These are phyloP conservation scores for Eurystomus glaucurus DNA, from an alignment of 2,797 vertebrate genomes.

Conservation along the genomic window DNA sequence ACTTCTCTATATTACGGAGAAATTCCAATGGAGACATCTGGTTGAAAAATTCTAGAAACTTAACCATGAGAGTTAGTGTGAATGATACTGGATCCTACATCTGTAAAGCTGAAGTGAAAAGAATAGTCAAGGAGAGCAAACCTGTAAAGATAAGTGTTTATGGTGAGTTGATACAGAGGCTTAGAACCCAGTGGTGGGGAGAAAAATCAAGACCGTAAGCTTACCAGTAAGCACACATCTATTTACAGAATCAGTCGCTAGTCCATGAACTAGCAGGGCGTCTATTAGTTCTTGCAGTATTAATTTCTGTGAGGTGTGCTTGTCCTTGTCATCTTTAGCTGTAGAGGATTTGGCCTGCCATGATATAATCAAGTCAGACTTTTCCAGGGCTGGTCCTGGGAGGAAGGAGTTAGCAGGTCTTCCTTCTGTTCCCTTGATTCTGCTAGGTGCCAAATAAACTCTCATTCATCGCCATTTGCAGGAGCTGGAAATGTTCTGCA, in stretches of 20 bases:
- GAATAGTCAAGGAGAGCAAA: constrained; percentile 81
- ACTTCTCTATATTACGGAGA: constrained; percentile 72
- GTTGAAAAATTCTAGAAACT: constrained; percentile 33
- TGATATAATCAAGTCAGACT: not conserved
- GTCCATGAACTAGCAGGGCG: not conserved
- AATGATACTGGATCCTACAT: constrained; percentile 76
- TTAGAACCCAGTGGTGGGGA: not conserved
- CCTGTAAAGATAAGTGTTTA: constrained; percentile 73
- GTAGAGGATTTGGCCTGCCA: not conserved
- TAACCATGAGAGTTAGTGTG: constrained; percentile 33
- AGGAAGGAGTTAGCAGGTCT: not conserved
- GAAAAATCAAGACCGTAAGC: not conserved
- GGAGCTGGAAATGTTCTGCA: not conserved
- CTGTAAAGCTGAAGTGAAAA: constrained; percentile 77
- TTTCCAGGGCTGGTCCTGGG: not conserved
- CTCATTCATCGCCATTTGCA: not conserved
- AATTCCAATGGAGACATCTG: not conserved
- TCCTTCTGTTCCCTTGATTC: not conserved
- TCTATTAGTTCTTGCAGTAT: not conserved
- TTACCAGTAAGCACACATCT: not conserved
- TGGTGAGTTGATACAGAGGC: constrained; percentile 77
- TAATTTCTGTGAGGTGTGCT: not conserved
- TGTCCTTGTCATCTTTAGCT: not conserved
- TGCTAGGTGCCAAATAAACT: not conserved
- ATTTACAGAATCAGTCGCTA: not conserved